Conservation (phyloP, 2,888 invertebrate genomes). For the Spisula subtruncata region DNA sequence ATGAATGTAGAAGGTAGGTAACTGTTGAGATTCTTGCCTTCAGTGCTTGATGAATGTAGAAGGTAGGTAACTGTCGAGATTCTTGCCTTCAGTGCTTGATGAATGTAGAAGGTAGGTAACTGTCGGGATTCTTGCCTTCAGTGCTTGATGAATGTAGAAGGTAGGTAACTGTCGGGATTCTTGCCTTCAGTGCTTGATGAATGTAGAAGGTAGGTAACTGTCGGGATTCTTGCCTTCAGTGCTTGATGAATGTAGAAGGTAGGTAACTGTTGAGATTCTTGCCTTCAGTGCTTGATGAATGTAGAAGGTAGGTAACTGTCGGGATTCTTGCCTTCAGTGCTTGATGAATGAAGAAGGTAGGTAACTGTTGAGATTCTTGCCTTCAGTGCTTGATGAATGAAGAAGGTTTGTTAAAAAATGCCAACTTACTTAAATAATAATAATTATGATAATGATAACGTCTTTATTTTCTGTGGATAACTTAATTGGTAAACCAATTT, state of each 20-base stretch:
- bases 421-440: too few relatives aligned
- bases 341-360: slow-evolving; percentile 32
- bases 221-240: neutral
- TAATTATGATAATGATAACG: too few relatives aligned
- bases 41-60: too few relatives aligned
- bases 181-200: neutral
- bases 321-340: neutral
- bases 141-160: too few relatives aligned
- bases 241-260: too few relatives aligned
- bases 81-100: neutral
- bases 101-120: too few relatives aligned
- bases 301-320: too few relatives aligned
- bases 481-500: too few relatives aligned
- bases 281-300: neutral
- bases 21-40: neutral
- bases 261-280: slow-evolving; percentile 5
- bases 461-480: too few relatives aligned
- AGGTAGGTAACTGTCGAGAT: slow-evolving; percentile 13
- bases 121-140: neutral
- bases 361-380: slow-evolving; percentile 5
- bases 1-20: too few relatives aligned
- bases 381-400: neutral
- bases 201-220: too few relatives aligned
- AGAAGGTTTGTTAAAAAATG: neutral
- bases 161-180: slow-evolving; percentile 12